Base-by-base conservation (phyloP, 92 coral and sea anemone genomes). In the Porites divaricata region DNA sequence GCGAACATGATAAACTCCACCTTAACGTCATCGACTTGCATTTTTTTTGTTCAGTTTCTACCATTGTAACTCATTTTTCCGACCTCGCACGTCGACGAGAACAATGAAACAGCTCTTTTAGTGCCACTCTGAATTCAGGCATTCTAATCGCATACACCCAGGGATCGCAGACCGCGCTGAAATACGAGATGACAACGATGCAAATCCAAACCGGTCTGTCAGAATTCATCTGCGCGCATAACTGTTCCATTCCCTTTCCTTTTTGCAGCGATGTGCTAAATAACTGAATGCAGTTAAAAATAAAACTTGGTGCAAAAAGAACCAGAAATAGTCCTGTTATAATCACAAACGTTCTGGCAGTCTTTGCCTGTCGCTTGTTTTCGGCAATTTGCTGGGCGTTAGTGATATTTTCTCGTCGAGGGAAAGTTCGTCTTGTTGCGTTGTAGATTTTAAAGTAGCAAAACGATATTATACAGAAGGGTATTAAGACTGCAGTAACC, bases 151-250 rank as follows among this genome's bases (percentile, higher is more conserved):
- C 74, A 35, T 79, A 79, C 25, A 79, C 75, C 75, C 73, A 79
- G 1, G 84, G 84, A 79, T 79, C 75, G 51, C 9, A 50, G 53
- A 66, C 9, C 7, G 84, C 84, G 52, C 84, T 79, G 65, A 67
- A 79, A 35, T 79, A 53, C 3, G 84, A 79, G 6, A 67, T 17
- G 9, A 50, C 66, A 51, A 75, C 74, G 0, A 51, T 17, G 24
- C 8, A 24, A 9, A 67, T 23, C 84, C 84, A 67, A 19, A n/a
- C 2, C 24, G 52, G 12, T 19, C 28, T 71, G 7, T 48, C 5
- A 41, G 16, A 8, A 1, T 24, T 7, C 45, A 9, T 2, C 45
- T 35, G 45, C 45, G 45, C 4, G 45, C 45, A 35, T 3, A 35
- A 35, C 45, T 35, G 45, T 35, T 35, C 45, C 45, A 35, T 35